Conservation (phyloP, 2,888 invertebrate genomes). For the Disparrhopalites patrizii region DNA sequence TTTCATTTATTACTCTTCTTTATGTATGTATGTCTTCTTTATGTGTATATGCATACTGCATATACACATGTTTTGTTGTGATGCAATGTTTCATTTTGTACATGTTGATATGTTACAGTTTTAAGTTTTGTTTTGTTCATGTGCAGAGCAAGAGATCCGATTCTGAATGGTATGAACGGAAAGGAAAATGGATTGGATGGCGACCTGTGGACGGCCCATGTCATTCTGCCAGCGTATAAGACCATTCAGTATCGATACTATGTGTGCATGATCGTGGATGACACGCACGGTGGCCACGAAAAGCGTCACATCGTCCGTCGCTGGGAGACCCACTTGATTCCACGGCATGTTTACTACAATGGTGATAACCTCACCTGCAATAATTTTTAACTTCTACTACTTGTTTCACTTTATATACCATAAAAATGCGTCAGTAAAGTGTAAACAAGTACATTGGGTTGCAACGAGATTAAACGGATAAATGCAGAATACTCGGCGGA, state of each 20-base stretch:
- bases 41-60: too few species aligned
- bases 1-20: too few species aligned
- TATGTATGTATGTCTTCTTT: too few species aligned
- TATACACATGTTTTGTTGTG: too few species aligned
- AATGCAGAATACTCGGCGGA: slow-evolving; percentile 4
- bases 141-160: too few species aligned
- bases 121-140: too few species aligned
- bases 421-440: background rate
- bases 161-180: background rate
- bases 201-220: slow-evolving; percentile 59
- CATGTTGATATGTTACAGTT: too few species aligned
- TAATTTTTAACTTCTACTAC: background rate
- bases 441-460: slow-evolving; percentile 1
- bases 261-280: slow-evolving; percentile 63
- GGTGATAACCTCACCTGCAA: slow-evolving; percentile 13
- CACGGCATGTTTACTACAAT: slow-evolving; percentile 60
- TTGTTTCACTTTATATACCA: background rate
- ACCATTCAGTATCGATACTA: slow-evolving; percentile 66
- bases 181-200: background rate
- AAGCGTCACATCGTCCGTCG: slow-evolving; percentile 62
- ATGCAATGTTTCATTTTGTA: too few species aligned
- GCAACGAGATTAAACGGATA: slow-evolving; percentile 1
- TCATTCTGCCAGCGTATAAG: slow-evolving; percentile 64
- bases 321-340: slow-evolving; percentile 75
- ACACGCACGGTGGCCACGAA: slow-evolving; percentile 55